These are phyloP conservation scores for Motacilla tschutschensis DNA, from an alignment of 2,113 vertebrate species.

Conservation along the genomic window DNA sequence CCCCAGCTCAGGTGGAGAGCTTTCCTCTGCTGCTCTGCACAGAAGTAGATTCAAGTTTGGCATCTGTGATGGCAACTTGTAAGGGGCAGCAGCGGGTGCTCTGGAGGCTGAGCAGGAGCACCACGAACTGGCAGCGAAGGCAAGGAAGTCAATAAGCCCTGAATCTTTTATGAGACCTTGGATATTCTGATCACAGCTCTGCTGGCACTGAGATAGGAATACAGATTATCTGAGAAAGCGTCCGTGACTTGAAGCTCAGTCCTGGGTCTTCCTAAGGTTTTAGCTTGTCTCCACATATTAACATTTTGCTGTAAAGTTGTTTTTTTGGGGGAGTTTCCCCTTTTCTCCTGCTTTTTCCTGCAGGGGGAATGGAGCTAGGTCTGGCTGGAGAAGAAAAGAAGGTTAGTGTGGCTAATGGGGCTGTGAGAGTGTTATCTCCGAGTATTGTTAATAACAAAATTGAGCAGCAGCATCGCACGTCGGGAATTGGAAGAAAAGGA, in stretches of 20 bases:
- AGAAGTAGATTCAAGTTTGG: neutral
- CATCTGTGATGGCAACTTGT: neutral
- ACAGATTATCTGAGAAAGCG: conserved; percentile 75
- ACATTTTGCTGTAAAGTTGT: neutral
- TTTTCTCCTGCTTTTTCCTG: neutral
- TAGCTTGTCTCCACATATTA: conserved; percentile 14
- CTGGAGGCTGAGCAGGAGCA: conserved; percentile 61
- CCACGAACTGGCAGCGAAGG: conserved; percentile 48
- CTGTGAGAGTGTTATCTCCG: neutral
- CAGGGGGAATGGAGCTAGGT: neutral
- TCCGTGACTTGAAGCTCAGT: conserved; percentile 59
- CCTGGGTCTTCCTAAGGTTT: conserved; percentile 73
- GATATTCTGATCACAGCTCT: conserved; percentile 86
- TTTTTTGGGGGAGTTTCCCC: neutral
- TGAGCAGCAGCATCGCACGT: neutral
- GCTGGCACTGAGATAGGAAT: conserved; percentile 73
- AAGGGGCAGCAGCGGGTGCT: conserved; percentile 30
- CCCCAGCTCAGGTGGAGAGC: neutral
- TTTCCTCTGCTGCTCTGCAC: neutral
- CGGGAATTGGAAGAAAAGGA: neutral
- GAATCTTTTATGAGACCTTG: conserved; percentile 92
- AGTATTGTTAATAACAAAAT: conserved; percentile 5
- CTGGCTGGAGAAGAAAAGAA: neutral
- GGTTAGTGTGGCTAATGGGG: neutral
- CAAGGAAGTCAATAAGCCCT: conserved; percentile 83